Percentiles rank a stretch among this genome's conserved stretches.
Conservation (phyloP, 2,113 vertebrate species). For the Megaceryle torquata region DNA sequence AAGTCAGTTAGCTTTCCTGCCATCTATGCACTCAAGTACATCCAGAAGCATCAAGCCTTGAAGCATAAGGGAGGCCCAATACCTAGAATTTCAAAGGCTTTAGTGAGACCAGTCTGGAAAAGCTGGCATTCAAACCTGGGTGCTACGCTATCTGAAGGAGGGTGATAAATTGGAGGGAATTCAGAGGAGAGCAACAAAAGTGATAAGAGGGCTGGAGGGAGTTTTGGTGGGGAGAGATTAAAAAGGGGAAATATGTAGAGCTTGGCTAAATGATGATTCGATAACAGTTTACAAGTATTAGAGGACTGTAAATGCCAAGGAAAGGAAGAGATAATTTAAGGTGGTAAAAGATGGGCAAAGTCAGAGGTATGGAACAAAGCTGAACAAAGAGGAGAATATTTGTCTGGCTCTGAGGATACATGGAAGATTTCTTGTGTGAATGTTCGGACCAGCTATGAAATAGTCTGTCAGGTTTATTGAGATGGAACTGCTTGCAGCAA, state of each 20-base stretch:
- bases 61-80: background rate
- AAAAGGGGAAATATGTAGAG: conserved; percentile 30
- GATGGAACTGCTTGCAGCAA: background rate
- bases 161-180: conserved; percentile 31
- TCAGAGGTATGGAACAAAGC: background rate
- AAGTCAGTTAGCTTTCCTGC: background rate
- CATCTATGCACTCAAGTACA: background rate
- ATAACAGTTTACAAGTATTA: background rate
- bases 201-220: background rate
- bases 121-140: background rate
- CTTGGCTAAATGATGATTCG: background rate
- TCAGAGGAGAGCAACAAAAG: conserved; percentile 34
- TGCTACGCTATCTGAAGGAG: background rate
- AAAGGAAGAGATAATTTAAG: background rate
- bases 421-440: background rate
- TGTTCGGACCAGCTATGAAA: background rate
- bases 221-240: conserved; percentile 37
- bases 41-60: background rate
- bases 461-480: background rate
- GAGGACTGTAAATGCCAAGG: conserved; percentile 20
- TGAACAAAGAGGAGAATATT: background rate
- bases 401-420: background rate
- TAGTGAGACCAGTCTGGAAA: conserved; percentile 15
- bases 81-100: background rate
- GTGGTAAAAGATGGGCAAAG: background rate